Evolutionary conservation across 2,113 vertebrate genomes (phyloP), one percentile per base, ranked within the genome.

Genomic region (Chamaea fasciata): DNA sequence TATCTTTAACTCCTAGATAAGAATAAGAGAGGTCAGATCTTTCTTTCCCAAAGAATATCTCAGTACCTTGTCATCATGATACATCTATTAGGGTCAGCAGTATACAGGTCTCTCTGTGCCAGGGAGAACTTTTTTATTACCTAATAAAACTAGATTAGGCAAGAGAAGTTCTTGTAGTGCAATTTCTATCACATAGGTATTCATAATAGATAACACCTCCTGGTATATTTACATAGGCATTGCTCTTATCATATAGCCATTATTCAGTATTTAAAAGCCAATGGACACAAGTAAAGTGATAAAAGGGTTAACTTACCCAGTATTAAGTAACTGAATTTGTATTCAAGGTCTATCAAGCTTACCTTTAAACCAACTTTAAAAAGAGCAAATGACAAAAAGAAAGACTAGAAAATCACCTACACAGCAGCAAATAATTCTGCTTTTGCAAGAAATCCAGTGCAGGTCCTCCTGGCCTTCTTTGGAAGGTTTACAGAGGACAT

Each of bases 101-200:
- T 83, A 80, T 92, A 70, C 44, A 26, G 39, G 30, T 85, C 70
- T 65, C 33, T 89, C 41, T 63, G 47, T 93, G 69, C 44, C 56
- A 87, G 46, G 75, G 55, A 87, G 84, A 81, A 85, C 41, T 77
- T 65, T 89, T 95, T 95, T 94, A 96, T 97, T 97, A 83, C 93
- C 83, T 91, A 95, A 97, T 97, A 91, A 96, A 93, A 67, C 77
- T 70, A 89, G 88, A 91, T 95, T 87, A 64, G 65, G 92, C 83
- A 96, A 97, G 90, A 70, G 39, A 93, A 91, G 87, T 80, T 92
- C 67, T 90, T 94, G 92, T 53, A 92, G 77, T 90, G 68, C 78
- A 69, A 59, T 79, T 7, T 37, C 63, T 83, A n/a, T 52, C 94
- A 80, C 87, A 79, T 56, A 74, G 64, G 39, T 64, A 52, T 83